Conservation (phyloP, 1,140 invertebrate species). For the Micrasema minimum region DNA sequence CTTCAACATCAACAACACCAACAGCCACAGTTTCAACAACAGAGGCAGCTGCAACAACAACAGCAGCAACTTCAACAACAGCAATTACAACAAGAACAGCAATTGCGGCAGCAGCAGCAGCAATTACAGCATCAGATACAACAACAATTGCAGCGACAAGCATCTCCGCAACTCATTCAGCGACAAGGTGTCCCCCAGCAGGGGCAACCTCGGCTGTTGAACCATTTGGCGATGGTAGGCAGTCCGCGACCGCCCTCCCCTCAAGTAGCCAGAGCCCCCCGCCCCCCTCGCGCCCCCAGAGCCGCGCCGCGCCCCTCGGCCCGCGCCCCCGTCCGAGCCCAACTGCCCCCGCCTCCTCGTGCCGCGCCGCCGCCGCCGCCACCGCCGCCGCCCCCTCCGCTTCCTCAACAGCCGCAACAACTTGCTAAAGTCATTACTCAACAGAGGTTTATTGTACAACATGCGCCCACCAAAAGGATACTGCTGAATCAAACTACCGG, state of each 20-base stretch:
- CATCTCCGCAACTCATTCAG: conserved; percentile 42
- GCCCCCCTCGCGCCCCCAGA: conserved; percentile 16
- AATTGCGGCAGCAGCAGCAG: conserved; percentile 55
- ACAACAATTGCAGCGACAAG: conserved; percentile 56
- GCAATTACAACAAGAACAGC: conserved; percentile 55
- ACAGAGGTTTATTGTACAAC: conserved; percentile 57
- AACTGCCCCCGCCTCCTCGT: not conserved
- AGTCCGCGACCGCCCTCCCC: conserved; percentile 5
- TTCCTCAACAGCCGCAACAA: conserved; percentile 13
- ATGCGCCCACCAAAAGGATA: conserved; percentile 59
- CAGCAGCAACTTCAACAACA: conserved; percentile 55
- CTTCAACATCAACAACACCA: conserved; percentile 61
- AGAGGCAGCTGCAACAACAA: conserved; percentile 56
- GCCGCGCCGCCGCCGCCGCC: conserved; percentile 24
- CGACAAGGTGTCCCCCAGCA: conserved; percentile 32
- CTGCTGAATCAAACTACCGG: conserved; percentile 58
- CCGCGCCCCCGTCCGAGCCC: not conserved
- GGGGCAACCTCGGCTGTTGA: conserved; percentile 39
- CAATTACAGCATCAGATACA: conserved; percentile 49
- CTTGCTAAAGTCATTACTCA: conserved; percentile 29
- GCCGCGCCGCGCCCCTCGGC: not conserved
- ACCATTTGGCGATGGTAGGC: conserved; percentile 31
- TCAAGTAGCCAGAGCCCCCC: conserved; percentile 7
- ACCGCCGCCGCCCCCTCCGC: conserved; percentile 8
- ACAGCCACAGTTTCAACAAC: conserved; percentile 60